Evolutionary conservation across 2,888 invertebrate species (phyloP).

Genomic region (Synergus japonicus): DNA sequence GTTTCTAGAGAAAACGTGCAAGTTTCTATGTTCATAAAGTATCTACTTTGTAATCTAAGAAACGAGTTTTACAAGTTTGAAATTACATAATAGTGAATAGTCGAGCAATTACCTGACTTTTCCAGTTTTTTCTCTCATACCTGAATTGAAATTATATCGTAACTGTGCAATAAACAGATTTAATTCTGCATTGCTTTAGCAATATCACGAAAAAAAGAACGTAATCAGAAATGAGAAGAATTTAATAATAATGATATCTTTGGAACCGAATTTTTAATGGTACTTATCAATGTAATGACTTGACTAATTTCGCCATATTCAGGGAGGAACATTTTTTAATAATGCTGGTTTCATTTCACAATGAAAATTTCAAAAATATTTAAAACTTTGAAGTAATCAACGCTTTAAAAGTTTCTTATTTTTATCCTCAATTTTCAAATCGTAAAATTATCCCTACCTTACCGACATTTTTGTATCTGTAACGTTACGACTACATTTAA

Average conservation of each 20-base stretch:
- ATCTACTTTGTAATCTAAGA: neutral
- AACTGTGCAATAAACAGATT: neutral
- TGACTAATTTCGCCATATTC: too few relatives aligned
- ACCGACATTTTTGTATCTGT: too few relatives aligned
- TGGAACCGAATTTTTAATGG: neutral
- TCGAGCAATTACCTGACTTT: neutral
- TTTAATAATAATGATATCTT: neutral
- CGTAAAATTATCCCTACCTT: too few relatives aligned
- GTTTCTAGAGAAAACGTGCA: neutral
- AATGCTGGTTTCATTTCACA: too few relatives aligned
- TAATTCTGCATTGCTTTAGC: neutral
- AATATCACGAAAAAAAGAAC: neutral
- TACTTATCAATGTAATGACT: neutral
- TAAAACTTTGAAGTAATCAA: too few relatives aligned
- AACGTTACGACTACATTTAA: too few relatives aligned
- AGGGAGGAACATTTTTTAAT: too few relatives aligned
- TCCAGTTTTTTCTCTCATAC: neutral
- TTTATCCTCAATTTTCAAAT: too few relatives aligned
- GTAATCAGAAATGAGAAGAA: neutral
- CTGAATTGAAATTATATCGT: neutral
- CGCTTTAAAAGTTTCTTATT: too few relatives aligned
- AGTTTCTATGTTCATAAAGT: neutral
- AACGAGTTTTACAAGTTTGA: neutral
- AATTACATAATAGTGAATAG: neutral
- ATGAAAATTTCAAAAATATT: too few relatives aligned